Conservation (phyloP, 2,888 invertebrate genomes). For the Volucella inflata region DNA sequence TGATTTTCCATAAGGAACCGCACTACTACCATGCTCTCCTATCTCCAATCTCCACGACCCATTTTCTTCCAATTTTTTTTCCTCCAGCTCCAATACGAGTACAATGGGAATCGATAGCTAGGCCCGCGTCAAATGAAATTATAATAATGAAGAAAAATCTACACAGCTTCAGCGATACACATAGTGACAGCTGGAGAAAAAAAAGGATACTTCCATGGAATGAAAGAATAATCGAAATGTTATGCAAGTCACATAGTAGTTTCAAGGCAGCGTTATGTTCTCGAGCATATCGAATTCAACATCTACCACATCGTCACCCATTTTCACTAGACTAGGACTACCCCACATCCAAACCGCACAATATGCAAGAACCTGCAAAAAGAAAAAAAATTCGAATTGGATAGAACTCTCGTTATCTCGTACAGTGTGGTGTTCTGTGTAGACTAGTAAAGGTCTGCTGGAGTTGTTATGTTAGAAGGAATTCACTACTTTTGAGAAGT, state of each 20-base stretch:
- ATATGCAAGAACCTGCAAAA: neutral
- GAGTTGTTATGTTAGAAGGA: too few relatives aligned
- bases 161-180: slow-evolving; percentile 15
- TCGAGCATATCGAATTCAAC: slow-evolving; percentile 71
- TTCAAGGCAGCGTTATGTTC: slow-evolving; percentile 62
- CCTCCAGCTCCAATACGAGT: neutral
- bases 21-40: neutral
- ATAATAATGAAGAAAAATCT: slow-evolving; percentile 70
- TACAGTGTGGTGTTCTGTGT: neutral
- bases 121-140: slow-evolving; percentile 71
- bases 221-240: slow-evolving; percentile 55
- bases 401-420: neutral
- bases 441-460: too few relatives aligned
- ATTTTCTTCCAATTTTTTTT: neutral
- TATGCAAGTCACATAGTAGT: slow-evolving; percentile 72
- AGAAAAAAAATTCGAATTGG: slow-evolving; percentile 1
- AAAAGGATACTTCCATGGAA: slow-evolving; percentile 27
- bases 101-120: slow-evolving; percentile 65
- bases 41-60: neutral
- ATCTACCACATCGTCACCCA: slow-evolving; percentile 19
- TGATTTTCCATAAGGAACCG: slow-evolving; percentile 55
- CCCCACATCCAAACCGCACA: slow-evolving; percentile 3
- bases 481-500: too few relatives aligned
- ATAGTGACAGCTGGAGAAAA: neutral
- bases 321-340: slow-evolving; percentile 18